A percentile compares a stretch with the other conserved stretches of the same genome.
These are phyloP conservation scores for Tipula confusa DNA, from an alignment of 2,888 invertebrate species.

Conservation along the genomic window DNA sequence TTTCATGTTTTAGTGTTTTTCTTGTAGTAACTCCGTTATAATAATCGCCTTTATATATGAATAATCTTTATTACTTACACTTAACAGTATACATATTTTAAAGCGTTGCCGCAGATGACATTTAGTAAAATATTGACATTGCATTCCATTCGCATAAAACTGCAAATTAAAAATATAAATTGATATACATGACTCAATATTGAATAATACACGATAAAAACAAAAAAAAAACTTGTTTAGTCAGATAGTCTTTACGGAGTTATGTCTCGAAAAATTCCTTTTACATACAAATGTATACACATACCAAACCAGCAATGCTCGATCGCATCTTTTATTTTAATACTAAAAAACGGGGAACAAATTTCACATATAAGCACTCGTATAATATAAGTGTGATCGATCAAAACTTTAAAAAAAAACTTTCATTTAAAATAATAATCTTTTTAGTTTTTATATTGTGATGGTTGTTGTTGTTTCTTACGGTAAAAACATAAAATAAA, in stretches of 20 bases:
- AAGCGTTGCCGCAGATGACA: neutral
- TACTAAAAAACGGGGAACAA: neutral
- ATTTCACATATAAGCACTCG: neutral
- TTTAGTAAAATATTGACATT: slow-evolving; percentile 20
- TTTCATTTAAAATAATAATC: neutral
- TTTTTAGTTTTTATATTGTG: neutral
- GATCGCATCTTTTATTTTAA: neutral
- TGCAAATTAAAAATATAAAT: slow-evolving; percentile 20
- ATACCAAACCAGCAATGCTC: neutral
- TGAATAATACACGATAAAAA: neutral
- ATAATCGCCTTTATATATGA: neutral
- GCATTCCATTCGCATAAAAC: slow-evolving; percentile 20
- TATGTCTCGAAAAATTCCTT: neutral
- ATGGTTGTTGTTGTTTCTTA: neutral
- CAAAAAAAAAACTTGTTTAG: neutral
- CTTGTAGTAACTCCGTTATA: neutral
- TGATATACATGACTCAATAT: slow-evolving; percentile 1
- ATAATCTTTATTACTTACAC: neutral
- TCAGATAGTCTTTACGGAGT: neutral
- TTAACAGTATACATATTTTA: neutral
- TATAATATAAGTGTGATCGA: neutral
- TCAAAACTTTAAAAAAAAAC: neutral
- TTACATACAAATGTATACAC: neutral
- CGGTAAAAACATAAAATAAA: neutral
- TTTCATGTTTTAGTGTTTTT: neutral